Evolutionary conservation across 2,888 invertebrate species (phyloP).

Genomic region (Thereva unica): DNA sequence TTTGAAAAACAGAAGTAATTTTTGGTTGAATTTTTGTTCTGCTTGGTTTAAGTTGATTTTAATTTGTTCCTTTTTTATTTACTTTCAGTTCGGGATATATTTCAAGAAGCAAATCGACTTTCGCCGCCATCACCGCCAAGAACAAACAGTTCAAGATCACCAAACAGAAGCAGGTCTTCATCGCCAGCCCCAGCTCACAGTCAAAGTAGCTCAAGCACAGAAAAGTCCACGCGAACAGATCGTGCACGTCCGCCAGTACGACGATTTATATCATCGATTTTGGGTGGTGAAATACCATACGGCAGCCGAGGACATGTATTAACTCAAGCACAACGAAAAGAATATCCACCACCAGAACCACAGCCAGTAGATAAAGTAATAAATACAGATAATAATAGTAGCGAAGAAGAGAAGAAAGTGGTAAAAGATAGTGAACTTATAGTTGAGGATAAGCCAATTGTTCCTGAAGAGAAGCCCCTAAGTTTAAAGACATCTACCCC

Average conservation of each 20-base stretch:
- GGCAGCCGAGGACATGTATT: constrained; percentile 78
- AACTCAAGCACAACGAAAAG: constrained; percentile 82
- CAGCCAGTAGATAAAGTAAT: constrained; percentile 1
- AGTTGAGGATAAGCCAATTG: constrained; percentile 67
- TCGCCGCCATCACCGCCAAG: constrained; percentile 44
- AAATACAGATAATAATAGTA: constrained; percentile 45
- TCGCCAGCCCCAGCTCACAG: constrained; percentile 16
- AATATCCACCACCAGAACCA: constrained; percentile 64
- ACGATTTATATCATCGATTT: constrained; percentile 77
- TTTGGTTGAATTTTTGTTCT: neutral
- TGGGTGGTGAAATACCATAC: constrained; percentile 80
- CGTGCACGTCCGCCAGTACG: constrained; percentile 59
- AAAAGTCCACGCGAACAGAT: constrained; percentile 31
- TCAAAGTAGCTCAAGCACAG: constrained; percentile 16
- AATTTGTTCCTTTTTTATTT: constrained; percentile 44
- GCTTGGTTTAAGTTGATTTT: constrained; percentile 41
- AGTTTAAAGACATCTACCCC: constrained; percentile 62
- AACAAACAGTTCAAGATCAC: constrained; percentile 37
- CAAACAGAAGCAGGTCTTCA: constrained; percentile 39
- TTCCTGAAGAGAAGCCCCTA: constrained; percentile 66
- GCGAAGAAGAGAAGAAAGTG: constrained; percentile 59
- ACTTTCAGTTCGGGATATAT: constrained; percentile 62
- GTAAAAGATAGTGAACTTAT: constrained; percentile 62
- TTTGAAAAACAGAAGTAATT: neutral
- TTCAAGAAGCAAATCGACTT: constrained; percentile 56